Evolutionary conservation across 2,113 vertebrate species (phyloP).

Genomic region (Neolamprologus tretocephalus): DNA sequence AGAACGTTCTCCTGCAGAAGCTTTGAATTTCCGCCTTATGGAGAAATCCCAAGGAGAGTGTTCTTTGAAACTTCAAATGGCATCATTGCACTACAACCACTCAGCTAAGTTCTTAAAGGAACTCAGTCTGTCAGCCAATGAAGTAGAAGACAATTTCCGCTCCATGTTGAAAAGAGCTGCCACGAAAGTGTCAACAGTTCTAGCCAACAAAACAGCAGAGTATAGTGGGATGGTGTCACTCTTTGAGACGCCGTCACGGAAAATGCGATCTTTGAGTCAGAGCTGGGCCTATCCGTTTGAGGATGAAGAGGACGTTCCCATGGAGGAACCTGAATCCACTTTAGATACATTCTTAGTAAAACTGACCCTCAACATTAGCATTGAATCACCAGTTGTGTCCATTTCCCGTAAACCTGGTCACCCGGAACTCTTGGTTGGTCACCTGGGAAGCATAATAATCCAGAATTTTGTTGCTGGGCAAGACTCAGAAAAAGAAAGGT

Average conservation of each 20-base stretch:
- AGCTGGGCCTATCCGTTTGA: slow-evolving; percentile 68
- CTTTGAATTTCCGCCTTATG: slow-evolving; percentile 81
- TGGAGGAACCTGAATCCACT: slow-evolving; percentile 47
- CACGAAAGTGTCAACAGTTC: slow-evolving; percentile 88
- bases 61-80: slow-evolving; percentile 85
- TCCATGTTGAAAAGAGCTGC: slow-evolving; percentile 92
- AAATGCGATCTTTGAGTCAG: slow-evolving; percentile 68
- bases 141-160: slow-evolving; percentile 91
- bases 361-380: slow-evolving; percentile 86
- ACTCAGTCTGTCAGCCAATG: slow-evolving; percentile 87
- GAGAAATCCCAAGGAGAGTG: slow-evolving; percentile 88
- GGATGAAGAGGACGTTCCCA: slow-evolving; percentile 65
- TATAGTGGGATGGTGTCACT: slow-evolving; percentile 95
- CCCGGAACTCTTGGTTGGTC: slow-evolving; percentile 87
- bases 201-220: slow-evolving; percentile 92
- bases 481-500: slow-evolving; percentile 77
- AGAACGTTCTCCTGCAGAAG: slow-evolving; percentile 71
- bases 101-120: slow-evolving; percentile 93
- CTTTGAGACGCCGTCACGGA: slow-evolving; percentile 80
- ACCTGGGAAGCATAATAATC: slow-evolving; percentile 90
- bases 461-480: slow-evolving; percentile 85
- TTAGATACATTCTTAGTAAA: slow-evolving; percentile 81
- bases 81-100: slow-evolving; percentile 95
- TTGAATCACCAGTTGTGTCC: slow-evolving; percentile 92
- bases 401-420: slow-evolving; percentile 91